Conservation (phyloP, 2,888 invertebrate genomes). For the Pollenia labialis region DNA sequence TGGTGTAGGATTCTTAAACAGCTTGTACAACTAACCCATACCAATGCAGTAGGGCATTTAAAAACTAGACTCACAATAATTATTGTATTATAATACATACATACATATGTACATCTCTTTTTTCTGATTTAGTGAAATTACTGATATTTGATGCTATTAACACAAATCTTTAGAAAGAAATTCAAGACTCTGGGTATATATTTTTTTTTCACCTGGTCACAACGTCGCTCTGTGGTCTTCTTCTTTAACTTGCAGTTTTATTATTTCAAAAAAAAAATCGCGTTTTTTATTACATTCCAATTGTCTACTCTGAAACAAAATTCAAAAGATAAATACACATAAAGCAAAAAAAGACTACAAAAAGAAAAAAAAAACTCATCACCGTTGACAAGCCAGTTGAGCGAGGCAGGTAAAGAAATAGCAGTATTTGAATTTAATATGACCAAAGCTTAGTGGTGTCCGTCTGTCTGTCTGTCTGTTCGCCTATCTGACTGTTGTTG, state of each 20-base stretch:
- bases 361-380: constrained; percentile 49
- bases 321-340: background rate
- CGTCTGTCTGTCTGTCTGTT: constrained; percentile 33
- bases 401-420: constrained; percentile 45
- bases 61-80: constrained; percentile 11
- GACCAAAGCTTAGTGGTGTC: constrained; percentile 47
- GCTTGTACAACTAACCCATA: background rate
- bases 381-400: constrained; percentile 68
- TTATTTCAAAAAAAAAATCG: constrained; percentile 43
- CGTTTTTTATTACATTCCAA: constrained; percentile 54
- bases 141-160: constrained; percentile 82
- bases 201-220: constrained; percentile 5
- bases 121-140: constrained; percentile 78
- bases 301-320: constrained; percentile 26
- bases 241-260: constrained; percentile 8
- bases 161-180: constrained; percentile 77
- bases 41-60: background rate
- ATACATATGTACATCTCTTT: background rate
- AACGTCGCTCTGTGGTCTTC: background rate
- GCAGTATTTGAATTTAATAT: constrained; percentile 57
- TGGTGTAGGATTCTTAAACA: too few relatives aligned
- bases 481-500: constrained; percentile 28
- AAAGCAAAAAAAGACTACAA: constrained; percentile 1
- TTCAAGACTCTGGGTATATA: constrained; percentile 40
- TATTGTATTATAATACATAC: too few relatives aligned